Base-by-base conservation (phyloP, 2,888 invertebrate species). In the Poecilus cupreus region DNA sequence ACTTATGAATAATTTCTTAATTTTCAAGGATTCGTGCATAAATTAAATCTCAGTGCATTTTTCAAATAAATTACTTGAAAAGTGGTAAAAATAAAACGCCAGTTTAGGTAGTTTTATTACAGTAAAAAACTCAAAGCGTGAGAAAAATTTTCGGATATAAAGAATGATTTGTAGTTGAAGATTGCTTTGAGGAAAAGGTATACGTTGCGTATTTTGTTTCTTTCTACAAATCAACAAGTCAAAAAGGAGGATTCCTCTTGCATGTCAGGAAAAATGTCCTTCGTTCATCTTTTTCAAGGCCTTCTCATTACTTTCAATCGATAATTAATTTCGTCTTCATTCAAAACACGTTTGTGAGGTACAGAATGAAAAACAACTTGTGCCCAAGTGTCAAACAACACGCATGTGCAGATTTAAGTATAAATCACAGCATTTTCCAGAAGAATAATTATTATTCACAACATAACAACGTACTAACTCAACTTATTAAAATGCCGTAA, bases 1-100 rank as follows among this genome's bases (percentile, higher is more conserved):
- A 70, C 26, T 79, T 68, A 79, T 79, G 79, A 70, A 70, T 79
- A 79, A 79, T 79, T 68, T 79, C 79, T 68, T 79, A 68, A 70
- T 64, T 64, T 49, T 79, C 79, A 79, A 79, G 79, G 70, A 79
- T 68, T 51, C 68, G 20, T 70, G 70, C 79, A 79, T 79, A 79
- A 68, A 79, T 68, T 79, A 16, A 11, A 24, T 11, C 43, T 26
- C 16, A 11, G 20, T 49, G 68, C 49, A 68, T 68, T 79, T 68
- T 68, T 26, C 32, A 79, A 22, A 79, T 79, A 79, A 79, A 64
- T 43, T 78, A 43, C 24, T 22, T 3, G 3, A 26, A 64, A 78
- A 24, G 49, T 46, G 49, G 22, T 26, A 13, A 26, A 64, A 79
- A 64, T 46, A 79, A 79, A 32, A 70, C 43, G 78, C 32, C 18